phyloP scores from a whole-genome alignment of 2,113 vertebrate genomes.

The Pelecanoides urinatrix region DNA sequence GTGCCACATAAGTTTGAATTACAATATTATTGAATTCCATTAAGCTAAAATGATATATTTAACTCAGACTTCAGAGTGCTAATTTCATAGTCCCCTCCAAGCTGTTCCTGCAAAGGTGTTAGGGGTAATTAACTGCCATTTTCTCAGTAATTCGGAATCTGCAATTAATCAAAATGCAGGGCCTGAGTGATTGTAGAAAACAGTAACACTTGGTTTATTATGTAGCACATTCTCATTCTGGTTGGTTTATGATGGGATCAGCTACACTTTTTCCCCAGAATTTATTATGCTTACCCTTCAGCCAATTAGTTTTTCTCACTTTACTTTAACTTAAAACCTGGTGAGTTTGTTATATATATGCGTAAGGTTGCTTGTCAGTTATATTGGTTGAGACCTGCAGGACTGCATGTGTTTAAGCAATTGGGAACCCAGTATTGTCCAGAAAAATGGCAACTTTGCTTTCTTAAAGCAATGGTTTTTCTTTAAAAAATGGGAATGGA shows the following conservation, averaged over 20 bases:
- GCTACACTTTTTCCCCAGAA: slow-evolving; percentile 46
- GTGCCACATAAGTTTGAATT: slow-evolving; percentile 58
- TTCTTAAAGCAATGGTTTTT: not conserved
- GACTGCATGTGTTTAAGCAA: slow-evolving; percentile 39
- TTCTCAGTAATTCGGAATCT: slow-evolving; percentile 74
- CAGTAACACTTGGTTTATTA: slow-evolving; percentile 74
- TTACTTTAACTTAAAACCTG: slow-evolving; percentile 54
- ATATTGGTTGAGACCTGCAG: slow-evolving; percentile 11
- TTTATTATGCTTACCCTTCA: slow-evolving; percentile 68
- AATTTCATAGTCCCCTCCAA: slow-evolving; percentile 73
- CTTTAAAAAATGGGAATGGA: not conserved
- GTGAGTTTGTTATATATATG: slow-evolving; percentile 62
- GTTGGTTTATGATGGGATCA: slow-evolving; percentile 67
- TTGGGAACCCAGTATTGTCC: slow-evolving; percentile 2
- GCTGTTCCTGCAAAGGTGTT: slow-evolving; percentile 70
- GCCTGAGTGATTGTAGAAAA: slow-evolving; percentile 60
- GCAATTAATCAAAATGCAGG: slow-evolving; percentile 76
- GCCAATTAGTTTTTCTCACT: slow-evolving; percentile 71
- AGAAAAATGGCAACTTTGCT: not conserved
- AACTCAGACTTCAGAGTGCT: slow-evolving; percentile 61
- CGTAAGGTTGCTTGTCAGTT: slow-evolving; percentile 44
- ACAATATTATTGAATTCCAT: slow-evolving; percentile 68
- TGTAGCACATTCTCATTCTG: slow-evolving; percentile 68
- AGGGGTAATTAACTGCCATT: slow-evolving; percentile 76
- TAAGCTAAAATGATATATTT: slow-evolving; percentile 66